phyloP scores from a whole-genome alignment of 2,797 vertebrate species.

The Sebastes itinus region DNA sequence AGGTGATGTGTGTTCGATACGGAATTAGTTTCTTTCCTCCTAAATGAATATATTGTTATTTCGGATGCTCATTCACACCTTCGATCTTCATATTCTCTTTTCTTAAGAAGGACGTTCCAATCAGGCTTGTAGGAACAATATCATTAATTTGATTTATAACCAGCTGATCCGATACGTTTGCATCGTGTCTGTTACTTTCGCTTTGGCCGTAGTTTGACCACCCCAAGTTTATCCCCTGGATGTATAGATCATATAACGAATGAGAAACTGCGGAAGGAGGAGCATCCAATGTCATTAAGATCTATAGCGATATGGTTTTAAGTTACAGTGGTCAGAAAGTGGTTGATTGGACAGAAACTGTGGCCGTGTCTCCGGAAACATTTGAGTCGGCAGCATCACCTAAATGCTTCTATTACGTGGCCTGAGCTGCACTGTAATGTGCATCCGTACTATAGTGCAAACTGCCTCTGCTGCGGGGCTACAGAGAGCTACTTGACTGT shows the following conservation, averaged over 20 bases:
- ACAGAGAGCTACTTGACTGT: not conserved
- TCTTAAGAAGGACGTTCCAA: not conserved
- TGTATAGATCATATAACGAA: not conserved
- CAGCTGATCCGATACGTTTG: no score
- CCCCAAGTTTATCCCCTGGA: fast-evolving
- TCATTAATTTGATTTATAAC: not conserved
- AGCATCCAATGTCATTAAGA: not conserved
- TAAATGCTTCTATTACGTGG: not conserved
- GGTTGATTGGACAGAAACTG: not conserved
- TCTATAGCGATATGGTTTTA: not conserved
- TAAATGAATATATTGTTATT: not conserved
- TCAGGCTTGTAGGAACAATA: not conserved
- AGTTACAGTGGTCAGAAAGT: not conserved
- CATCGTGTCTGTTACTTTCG: no score
- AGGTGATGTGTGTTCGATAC: not conserved
- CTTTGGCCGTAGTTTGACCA: no score
- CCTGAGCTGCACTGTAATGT: not conserved
- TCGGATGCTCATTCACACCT: not conserved
- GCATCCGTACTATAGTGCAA: not conserved
- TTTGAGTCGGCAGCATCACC: not conserved
- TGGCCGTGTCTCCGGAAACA: not conserved
- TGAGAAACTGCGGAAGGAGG: not conserved
- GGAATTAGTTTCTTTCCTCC: not conserved
- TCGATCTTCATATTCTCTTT: not conserved
- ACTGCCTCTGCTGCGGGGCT: not conserved